Conservation (phyloP, 2,113 vertebrate species). For the Ammospiza caudacuta region DNA sequence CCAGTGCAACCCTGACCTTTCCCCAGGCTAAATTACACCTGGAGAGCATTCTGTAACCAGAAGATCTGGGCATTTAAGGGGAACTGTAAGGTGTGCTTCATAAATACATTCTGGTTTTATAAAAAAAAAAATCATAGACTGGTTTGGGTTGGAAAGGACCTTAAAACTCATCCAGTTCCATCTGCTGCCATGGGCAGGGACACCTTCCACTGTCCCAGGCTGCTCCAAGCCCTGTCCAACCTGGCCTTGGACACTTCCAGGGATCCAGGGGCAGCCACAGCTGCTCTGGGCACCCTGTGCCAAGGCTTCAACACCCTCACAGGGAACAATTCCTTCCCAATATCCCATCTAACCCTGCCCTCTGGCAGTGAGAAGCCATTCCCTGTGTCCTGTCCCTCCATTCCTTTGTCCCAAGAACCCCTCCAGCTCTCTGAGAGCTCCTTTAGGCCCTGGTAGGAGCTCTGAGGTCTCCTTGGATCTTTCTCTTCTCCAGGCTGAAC, state of each 20-base stretch:
- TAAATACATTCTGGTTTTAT: background rate
- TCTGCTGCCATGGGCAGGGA: background rate
- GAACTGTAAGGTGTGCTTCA: background rate
- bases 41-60: background rate
- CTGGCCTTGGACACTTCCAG: background rate
- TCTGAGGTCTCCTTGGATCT: fast-evolving
- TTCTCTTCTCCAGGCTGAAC: background rate
- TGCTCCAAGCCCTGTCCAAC: fast-evolving
- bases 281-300: background rate
- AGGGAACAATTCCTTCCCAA: background rate
- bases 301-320: background rate
- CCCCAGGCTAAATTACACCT: background rate
- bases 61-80: fast-evolving
- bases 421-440: background rate
- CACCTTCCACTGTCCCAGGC: fast-evolving
- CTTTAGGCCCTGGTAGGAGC: background rate
- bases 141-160: background rate
- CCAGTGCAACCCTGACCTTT: background rate
- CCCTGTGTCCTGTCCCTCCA: too few relatives aligned
- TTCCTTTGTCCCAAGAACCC: background rate
- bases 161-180: background rate
- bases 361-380: background rate
- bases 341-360: fast-evolving
- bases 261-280: background rate
- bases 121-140: background rate